phyloP scores from a whole-genome alignment of 2,113 vertebrate genomes.

The Danionella cerebrum region DNA sequence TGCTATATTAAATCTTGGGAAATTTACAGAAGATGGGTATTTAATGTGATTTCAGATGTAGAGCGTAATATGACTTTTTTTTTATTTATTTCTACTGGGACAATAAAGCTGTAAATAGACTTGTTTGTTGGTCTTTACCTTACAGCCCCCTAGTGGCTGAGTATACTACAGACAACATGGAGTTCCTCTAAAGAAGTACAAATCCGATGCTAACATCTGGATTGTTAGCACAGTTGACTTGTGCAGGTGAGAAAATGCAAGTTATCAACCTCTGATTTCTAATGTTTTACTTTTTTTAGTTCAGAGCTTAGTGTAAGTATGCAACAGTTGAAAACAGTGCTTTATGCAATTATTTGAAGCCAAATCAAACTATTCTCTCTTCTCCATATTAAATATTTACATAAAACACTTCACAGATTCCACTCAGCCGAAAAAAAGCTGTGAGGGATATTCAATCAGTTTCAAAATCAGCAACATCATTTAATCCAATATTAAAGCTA shows the following conservation, averaged over 20 bases:
- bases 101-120: background rate
- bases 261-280: background rate
- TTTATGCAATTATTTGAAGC: background rate
- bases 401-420: no score
- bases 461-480: no score
- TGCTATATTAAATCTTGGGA: background rate
- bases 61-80: background rate
- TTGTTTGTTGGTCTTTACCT: background rate
- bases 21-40: no score
- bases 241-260: no score
- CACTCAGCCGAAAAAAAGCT: no score
- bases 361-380: background rate
- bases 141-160: conserved; percentile 45
- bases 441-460: no score
- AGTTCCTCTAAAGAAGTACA: background rate
- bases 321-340: background rate
- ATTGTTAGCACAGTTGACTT: no score
- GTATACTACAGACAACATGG: background rate
- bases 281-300: background rate
- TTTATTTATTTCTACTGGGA: background rate
- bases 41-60: no score
- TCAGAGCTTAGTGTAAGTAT: background rate
- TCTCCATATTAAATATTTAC: no score
- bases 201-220: no score
- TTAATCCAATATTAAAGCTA: no score